Evolutionary conservation across 2,888 invertebrate genomes (phyloP), one percentile per base, ranked within the genome.

Genomic region (Urechis unicinctus): DNA sequence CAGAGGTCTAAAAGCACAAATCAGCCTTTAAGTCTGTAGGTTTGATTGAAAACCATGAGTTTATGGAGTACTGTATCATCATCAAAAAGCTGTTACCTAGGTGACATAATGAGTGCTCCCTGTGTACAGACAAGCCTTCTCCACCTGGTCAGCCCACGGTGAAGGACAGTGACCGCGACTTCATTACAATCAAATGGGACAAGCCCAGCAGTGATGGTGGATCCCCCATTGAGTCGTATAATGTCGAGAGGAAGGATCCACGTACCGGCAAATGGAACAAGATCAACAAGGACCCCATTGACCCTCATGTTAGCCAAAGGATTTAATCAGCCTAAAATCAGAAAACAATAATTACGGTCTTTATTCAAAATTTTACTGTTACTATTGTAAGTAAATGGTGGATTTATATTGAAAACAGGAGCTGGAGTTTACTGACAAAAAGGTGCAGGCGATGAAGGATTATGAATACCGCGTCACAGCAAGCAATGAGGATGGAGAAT

Each of bases 131-230:
- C 43, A 36, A 49, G 25, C 62, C 63, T 4, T 53, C 44, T 31
- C 45, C 58, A 57, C 98, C 98, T 60, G 92, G 94, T 41, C 91
- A 91, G 76, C 97, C 97, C 56, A 84, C 85, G 65, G 86, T 93
- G 57, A 86, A 85, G 0, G 95, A 96, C 75, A 94, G 93, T 89
- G 93, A 94, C 78, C 88, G 88, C 70, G 88, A 89, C 77, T 91
- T 91, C 71, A 93, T 94, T 42, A 93, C 92, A 72, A 81, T 97
- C 52, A 86, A 90, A 82, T 97, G 96, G 96, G 85, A 86, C 47
- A 84, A 87, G 64, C 96, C 96, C 0, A 81, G 86, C 51, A 86
- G 87, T 41, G 78, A 79, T 53, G 98, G 98, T 59, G 98, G 98
- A 52, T 91, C 95, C 5, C 88, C 91, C 47, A 92, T 98, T 71